Evolutionary conservation across 2,113 vertebrate genomes (phyloP).

Genomic region (Neodontobutis hainanensis): DNA sequence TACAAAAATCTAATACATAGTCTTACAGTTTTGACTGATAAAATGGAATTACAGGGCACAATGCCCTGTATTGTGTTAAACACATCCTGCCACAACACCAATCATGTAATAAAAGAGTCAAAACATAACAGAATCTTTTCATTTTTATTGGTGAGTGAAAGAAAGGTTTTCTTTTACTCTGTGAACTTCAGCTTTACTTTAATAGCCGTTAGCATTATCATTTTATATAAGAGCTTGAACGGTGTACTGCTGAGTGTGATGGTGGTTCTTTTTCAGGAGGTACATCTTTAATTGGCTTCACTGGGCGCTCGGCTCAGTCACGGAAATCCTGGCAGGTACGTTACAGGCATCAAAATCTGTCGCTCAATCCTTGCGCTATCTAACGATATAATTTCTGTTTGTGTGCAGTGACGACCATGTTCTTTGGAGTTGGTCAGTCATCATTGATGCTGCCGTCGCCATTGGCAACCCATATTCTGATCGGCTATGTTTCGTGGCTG

Average conservation of each 20-base stretch:
- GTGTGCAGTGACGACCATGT: slow-evolving; percentile 76
- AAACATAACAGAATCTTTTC: too few relatives aligned
- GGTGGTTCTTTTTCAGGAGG: slow-evolving; percentile 69
- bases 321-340: slow-evolving; percentile 85
- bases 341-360: not conserved
- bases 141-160: too few relatives aligned
- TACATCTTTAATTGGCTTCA: slow-evolving; percentile 86
- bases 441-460: slow-evolving; percentile 79
- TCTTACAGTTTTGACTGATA: too few relatives aligned
- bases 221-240: too few relatives aligned
- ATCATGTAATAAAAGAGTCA: too few relatives aligned
- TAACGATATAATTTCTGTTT: not conserved
- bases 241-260: not conserved
- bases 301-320: slow-evolving; percentile 79
- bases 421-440: slow-evolving; percentile 82
- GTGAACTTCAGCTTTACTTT: too few relatives aligned
- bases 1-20: too few relatives aligned
- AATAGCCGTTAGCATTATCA: too few relatives aligned
- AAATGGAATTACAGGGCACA: too few relatives aligned
- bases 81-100: too few relatives aligned
- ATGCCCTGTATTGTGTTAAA: too few relatives aligned
- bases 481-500: slow-evolving; percentile 60
- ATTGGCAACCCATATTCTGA: slow-evolving; percentile 77
- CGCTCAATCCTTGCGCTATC: not conserved
- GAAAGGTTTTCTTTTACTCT: too few relatives aligned